Evolutionary conservation across 2,888 invertebrate species (phyloP).

Genomic region (Acanthosepion pharaonis): DNA sequence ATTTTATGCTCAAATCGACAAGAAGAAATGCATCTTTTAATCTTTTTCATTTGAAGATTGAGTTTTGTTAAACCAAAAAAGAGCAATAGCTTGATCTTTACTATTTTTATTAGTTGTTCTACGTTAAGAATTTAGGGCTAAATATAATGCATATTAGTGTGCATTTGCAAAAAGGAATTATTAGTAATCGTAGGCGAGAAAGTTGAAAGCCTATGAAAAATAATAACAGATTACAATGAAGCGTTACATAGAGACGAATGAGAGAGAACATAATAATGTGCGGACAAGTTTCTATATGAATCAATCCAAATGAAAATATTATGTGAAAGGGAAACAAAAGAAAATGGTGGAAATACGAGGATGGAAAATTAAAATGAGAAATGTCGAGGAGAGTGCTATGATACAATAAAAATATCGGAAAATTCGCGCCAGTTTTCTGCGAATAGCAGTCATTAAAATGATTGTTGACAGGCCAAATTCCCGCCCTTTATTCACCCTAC

Average conservation of each 20-base stretch:
- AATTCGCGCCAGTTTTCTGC: neutral
- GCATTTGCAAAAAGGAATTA: neutral
- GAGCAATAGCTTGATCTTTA: neutral
- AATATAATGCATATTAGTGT: neutral
- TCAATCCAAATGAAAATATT: slow-evolving; percentile 33
- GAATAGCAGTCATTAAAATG: neutral
- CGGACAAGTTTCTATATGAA: neutral
- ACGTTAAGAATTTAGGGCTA: neutral
- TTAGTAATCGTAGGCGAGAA: neutral
- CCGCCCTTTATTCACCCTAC: neutral
- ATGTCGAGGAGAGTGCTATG: neutral
- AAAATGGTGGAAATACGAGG: neutral
- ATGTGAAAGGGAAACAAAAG: neutral
- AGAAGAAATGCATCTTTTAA: no score
- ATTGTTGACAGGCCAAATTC: neutral
- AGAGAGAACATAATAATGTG: neutral
- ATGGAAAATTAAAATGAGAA: neutral
- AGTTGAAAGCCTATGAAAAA: neutral
- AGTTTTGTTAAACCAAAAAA: neutral
- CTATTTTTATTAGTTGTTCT: neutral
- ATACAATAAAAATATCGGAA: neutral
- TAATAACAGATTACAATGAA: neutral
- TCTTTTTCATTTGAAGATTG: neutral
- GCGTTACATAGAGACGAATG: neutral
- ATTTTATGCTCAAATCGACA: neutral